Percentiles rank a stretch among this genome's conserved stretches.
Evolutionary conservation across 1,140 invertebrate species (phyloP).

Genomic region (Nixonia krombeini): DNA sequence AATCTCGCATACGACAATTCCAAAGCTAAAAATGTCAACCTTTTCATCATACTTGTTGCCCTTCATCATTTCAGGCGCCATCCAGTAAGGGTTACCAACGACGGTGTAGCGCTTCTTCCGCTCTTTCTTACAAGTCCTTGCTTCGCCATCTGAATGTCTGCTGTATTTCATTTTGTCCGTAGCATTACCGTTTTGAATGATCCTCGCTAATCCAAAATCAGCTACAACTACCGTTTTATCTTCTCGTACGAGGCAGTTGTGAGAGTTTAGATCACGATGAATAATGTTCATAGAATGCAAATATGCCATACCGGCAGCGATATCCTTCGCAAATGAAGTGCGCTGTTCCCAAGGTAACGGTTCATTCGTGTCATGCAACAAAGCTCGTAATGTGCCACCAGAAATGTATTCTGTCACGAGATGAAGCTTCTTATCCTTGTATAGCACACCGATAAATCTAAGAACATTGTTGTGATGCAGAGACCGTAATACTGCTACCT

Average conservation of each 20-base stretch:
- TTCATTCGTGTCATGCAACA: conserved; percentile 82
- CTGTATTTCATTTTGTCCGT: conserved; percentile 64
- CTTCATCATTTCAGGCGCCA: conserved; percentile 98
- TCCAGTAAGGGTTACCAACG: conserved; percentile 97
- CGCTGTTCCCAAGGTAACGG: conserved; percentile 86
- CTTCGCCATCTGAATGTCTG: conserved; percentile 59
- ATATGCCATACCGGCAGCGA: conserved; percentile 93
- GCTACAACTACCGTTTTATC: conserved; percentile 93
- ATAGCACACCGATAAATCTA: conserved; percentile 92
- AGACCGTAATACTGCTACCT: conserved; percentile 90
- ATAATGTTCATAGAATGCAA: conserved; percentile 95
- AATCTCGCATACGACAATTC: conserved; percentile 96
- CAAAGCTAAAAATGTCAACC: conserved; percentile 97
- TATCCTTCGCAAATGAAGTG: conserved; percentile 90
- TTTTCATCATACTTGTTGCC: conserved; percentile 97
- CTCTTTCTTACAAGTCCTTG: conserved; percentile 70
- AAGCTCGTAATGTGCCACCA: conserved; percentile 88
- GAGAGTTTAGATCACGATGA: conserved; percentile 96
- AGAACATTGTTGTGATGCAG: conserved; percentile 92
- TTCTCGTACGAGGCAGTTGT: conserved; percentile 94
- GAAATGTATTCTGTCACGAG: conserved; percentile 93
- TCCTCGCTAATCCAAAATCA: conserved; percentile 93
- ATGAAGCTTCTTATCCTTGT: conserved; percentile 92
- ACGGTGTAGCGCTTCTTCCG: conserved; percentile 82
- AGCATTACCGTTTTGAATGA: conserved; percentile 75